Percentiles rank a stretch among this genome's conserved stretches.
phyloP scores from a whole-genome alignment of 2,113 vertebrate genomes.

The Hippocampus barbouri region DNA sequence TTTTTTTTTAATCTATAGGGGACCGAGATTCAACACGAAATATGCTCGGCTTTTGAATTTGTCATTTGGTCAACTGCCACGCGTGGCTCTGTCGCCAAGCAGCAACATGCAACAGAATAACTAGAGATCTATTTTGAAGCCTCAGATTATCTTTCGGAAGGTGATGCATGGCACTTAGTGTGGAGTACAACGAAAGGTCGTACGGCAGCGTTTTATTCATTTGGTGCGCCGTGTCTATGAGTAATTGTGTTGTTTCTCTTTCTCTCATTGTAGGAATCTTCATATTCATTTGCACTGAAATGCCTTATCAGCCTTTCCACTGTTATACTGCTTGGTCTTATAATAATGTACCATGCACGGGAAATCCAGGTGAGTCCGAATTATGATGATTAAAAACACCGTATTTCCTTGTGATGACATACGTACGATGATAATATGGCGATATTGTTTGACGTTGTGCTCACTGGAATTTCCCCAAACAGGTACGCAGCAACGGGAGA shows the following conservation, averaged over 20 bases:
- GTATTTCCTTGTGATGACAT: no score
- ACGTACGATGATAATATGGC: no score
- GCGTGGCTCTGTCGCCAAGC: constrained; percentile 21
- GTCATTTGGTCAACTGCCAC: background rate
- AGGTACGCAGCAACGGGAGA: no score
- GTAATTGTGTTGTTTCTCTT: constrained; percentile 32
- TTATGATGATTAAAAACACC: background rate
- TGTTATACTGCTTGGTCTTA: constrained; percentile 90
- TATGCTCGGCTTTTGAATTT: background rate
- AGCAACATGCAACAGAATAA: constrained; percentile 7
- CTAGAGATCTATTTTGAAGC: background rate
- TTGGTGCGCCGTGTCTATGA: no score
- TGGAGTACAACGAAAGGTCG: background rate
- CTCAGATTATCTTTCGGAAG: background rate
- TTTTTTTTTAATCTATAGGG: constrained; percentile 1
- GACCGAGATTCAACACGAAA: background rate
- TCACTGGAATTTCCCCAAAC: no score
- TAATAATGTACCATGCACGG: constrained; percentile 90
- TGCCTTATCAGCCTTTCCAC: constrained; percentile 98
- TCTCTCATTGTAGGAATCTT: constrained; percentile 79
- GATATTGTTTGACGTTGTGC: no score
- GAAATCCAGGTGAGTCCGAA: constrained; percentile 88
- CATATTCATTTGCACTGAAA: constrained; percentile 92
- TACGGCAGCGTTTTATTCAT: background rate
- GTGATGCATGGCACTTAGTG: background rate